A percentile compares a stretch with the other conserved stretches of the same genome.
Conservation (phyloP, 2,113 vertebrate genomes). For the Hippocampus mohnikei region DNA sequence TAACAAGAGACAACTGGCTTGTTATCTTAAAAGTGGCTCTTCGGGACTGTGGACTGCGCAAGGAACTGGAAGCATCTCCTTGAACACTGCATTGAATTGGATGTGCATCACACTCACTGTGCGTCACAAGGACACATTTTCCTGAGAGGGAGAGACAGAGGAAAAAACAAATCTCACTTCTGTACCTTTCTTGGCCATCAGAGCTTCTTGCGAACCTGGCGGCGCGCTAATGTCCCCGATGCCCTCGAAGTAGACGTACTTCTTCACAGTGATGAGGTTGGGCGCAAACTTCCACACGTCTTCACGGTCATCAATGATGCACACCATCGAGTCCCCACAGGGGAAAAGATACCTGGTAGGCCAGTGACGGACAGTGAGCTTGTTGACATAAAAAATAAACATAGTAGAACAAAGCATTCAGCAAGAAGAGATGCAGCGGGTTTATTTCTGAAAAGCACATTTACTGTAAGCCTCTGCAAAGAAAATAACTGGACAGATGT, state of each 20-base stretch:
- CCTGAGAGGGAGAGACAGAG: neutral
- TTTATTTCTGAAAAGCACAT: no score
- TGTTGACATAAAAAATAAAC: neutral
- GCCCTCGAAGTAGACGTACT: conserved; percentile 95
- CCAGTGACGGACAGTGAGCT: neutral
- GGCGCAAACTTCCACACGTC: conserved; percentile 98
- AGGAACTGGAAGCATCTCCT: neutral
- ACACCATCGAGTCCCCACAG: conserved; percentile 97
- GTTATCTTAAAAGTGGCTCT: conserved; percentile 11
- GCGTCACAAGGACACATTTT: conserved; percentile 4
- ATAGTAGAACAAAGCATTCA: no score
- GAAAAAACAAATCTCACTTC: neutral
- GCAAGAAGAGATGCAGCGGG: no score
- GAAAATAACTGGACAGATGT: no score
- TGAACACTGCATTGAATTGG: neutral
- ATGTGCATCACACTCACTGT: neutral
- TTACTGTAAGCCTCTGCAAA: no score
- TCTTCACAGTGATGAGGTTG: conserved; percentile 97
- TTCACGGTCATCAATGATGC: conserved; percentile 97
- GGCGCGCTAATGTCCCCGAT: conserved; percentile 94
- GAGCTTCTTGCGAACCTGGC: conserved; percentile 81
- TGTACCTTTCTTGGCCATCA: conserved; percentile 80
- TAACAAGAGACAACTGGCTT: neutral
- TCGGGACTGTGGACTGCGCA: conserved; percentile 2
- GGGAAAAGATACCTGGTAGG: conserved; percentile 89